Evolutionary conservation across 1,140 invertebrate species (phyloP).

Genomic region (Cylas formicarius): DNA sequence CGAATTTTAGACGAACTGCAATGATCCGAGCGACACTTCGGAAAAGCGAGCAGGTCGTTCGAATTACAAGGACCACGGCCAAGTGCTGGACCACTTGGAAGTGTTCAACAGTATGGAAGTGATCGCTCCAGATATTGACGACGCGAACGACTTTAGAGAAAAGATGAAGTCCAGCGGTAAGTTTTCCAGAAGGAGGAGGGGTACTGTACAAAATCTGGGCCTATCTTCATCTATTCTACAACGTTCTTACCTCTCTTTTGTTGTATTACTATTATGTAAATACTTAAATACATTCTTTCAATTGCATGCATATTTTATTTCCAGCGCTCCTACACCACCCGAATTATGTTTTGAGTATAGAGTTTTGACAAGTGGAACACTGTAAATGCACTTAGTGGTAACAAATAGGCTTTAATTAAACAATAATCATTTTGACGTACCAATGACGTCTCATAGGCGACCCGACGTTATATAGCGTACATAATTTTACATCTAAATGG

Average conservation of each 20-base stretch:
- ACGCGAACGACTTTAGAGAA: conserved; percentile 22
- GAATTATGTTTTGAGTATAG: not conserved
- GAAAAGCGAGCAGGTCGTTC: conserved; percentile 30
- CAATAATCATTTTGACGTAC: no score
- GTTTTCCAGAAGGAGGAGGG: conserved; percentile 4
- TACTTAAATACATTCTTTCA: conserved; percentile 27
- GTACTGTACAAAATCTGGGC: conserved; percentile 8
- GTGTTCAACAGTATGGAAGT: conserved; percentile 73
- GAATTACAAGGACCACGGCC: conserved; percentile 48
- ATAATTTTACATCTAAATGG: no score
- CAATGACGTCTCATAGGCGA: no score
- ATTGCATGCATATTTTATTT: conserved; percentile 22
- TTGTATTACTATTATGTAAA: no score
- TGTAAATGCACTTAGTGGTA: no score
- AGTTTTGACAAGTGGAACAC: no score
- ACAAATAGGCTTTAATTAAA: no score
- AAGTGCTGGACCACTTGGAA: conserved; percentile 59
- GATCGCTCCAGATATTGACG: conserved; percentile 64
- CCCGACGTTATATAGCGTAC: no score
- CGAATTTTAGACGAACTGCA: conserved; percentile 43
- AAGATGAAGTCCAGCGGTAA: conserved; percentile 22
- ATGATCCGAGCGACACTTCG: conserved; percentile 7
- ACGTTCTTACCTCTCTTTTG: conserved; percentile 1
- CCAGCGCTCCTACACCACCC: conserved; percentile 4
- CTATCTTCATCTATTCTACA: conserved; percentile 7